Base-by-base conservation (phyloP, 2,888 invertebrate genomes). In the Drepanosiphum platanoidis region DNA sequence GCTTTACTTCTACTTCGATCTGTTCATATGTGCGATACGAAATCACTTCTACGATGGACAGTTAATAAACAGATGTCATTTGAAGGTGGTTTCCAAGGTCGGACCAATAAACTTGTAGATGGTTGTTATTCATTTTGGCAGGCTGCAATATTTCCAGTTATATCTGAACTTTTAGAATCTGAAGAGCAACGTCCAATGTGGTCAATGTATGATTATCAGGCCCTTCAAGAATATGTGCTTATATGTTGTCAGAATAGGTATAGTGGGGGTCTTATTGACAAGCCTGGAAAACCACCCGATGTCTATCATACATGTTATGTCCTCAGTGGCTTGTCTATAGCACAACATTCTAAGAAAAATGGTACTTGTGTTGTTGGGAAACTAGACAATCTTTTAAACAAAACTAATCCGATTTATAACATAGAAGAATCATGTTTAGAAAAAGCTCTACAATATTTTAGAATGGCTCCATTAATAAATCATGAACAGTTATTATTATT, bases 121-220 rank as follows among this genome's bases (percentile, higher is more conserved):
- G 96, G 96, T 4, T 99, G 99, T 90, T 99, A 99, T 90, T 98
- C 98, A 0, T 99, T 98, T 91, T 99, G 99, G 99, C 97, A 97
- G 91, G 98, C 97, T 42, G 98, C 96, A 78, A 93, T 94, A 71
- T 95, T 98, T 89, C 96, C 97, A 32, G 92, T 98, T 71, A 92
- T 98, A 70, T 95, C 97, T 89, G 93, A 93, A 86, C 91, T 95
- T 87, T 90, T 96, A 80, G 89, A 77, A 30, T 66, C 68, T 52
- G 66, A 70, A 75, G 70, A 68, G 15, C 34, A 77, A 22, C 52
- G n/a, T 9, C 27, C 64, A 52, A 68, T 70, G 15, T 68, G 84
- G 77, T 39, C 77, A 93, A 91, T 98, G 86, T 97, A 97, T 89
- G 92, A 97, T 90, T 94, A 95, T 90, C 92, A 92, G 88, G 96